Percentiles rank a stretch among this genome's conserved stretches.
phyloP scores from a whole-genome alignment of 2,797 vertebrate genomes.

The Poeciliopsis gracilis region DNA sequence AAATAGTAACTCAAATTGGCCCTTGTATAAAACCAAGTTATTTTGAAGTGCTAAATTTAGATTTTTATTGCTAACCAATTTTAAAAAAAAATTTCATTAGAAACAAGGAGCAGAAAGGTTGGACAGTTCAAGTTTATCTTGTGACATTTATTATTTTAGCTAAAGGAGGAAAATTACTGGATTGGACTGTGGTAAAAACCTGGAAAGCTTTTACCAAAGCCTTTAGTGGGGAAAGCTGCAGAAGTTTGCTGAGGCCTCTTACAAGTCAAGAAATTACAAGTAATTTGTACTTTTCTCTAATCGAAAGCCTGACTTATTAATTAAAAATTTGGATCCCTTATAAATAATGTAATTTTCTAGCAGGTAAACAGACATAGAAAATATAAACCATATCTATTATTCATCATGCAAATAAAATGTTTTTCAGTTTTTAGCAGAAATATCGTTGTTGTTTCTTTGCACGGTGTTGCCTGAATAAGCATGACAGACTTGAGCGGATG shows the following conservation, averaged over 20 bases:
- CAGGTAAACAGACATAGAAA: not conserved
- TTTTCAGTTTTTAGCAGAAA: not conserved
- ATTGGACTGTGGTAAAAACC: not conserved
- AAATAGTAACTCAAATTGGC: not conserved
- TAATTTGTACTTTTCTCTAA: not conserved
- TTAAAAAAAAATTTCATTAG: not conserved
- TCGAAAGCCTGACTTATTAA: not conserved
- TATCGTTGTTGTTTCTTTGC: not conserved
- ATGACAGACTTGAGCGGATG: conserved; percentile 11
- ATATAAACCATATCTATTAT: not conserved
- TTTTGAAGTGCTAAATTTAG: not conserved
- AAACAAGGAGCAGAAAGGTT: not conserved
- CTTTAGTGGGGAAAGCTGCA: not conserved
- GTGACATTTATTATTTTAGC: not conserved
- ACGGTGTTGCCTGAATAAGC: not conserved
- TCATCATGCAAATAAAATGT: not conserved
- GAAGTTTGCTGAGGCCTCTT: not conserved
- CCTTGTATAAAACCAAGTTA: not conserved
- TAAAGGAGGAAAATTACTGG: not conserved
- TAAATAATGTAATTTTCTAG: not conserved
- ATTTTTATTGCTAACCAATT: not conserved
- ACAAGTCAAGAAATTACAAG: not conserved
- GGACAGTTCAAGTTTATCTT: not conserved
- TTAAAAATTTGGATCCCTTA: not conserved
- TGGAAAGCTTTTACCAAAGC: too few relatives aligned